These are phyloP conservation scores for Muricea muricata DNA, from an alignment of 92 coral and sea anemone species.

Conservation along the genomic window DNA sequence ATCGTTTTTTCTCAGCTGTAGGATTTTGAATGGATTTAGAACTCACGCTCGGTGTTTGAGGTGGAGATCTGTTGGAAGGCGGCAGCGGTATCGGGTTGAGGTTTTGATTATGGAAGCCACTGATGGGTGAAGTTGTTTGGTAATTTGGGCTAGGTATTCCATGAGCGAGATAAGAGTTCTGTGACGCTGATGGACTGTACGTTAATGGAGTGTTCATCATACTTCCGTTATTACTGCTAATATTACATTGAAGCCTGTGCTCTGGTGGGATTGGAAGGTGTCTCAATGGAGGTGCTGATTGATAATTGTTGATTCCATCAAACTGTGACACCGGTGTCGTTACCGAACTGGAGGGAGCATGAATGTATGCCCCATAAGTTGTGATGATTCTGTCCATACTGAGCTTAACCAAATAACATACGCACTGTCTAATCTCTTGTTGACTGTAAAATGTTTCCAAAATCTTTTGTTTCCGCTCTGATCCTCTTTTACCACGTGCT, in stretches of 20 bases:
- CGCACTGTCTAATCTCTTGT: neutral
- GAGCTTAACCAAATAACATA: neutral
- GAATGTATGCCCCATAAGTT: slow-evolving; percentile 13
- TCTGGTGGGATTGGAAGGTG: slow-evolving; percentile 83
- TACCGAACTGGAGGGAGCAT: neutral
- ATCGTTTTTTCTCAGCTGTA: slow-evolving; percentile 83
- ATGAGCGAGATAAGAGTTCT: slow-evolving; percentile 1
- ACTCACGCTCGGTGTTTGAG: slow-evolving; percentile 9
- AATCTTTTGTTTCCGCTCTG: neutral
- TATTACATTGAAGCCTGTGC: slow-evolving; percentile 44
- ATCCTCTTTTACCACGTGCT: neutral
- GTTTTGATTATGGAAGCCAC: slow-evolving; percentile 9
- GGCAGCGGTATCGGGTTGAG: neutral
- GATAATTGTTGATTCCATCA: slow-evolving; percentile 40
- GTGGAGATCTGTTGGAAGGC: neutral
- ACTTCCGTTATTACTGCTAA: neutral
- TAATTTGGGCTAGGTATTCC: neutral
- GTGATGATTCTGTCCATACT: slow-evolving; percentile 23
- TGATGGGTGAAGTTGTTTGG: slow-evolving; percentile 16
- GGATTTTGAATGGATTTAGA: neutral
- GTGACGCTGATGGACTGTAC: neutral
- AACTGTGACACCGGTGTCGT: slow-evolving; percentile 23
- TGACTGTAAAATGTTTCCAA: neutral
- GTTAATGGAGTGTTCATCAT: neutral
- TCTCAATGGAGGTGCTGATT: slow-evolving; percentile 70